Base-by-base conservation (phyloP, 2,113 vertebrate species). In the Zapornia atra region DNA sequence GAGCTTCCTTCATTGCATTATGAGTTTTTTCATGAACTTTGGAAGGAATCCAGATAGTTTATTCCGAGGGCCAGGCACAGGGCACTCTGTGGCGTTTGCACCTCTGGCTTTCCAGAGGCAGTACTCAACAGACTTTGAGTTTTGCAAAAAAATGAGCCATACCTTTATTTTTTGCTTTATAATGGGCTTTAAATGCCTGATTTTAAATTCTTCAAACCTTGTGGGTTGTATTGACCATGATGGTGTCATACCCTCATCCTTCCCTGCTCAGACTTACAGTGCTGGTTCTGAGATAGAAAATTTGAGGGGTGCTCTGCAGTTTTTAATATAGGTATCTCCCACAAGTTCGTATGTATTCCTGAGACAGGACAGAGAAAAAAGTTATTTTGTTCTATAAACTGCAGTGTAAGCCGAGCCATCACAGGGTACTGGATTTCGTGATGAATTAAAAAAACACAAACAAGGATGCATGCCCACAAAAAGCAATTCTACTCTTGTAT, bases 1-100 rank as follows among this genome's bases (percentile, higher is more conserved):
- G 72, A 95, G 86, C 86, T 94, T 96, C 86, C 83, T 88, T 94
- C 82, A 86, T 79, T 12, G 3, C 72, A 88, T 86, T 78, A 72
- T 56, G 92, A 88, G 85, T 83, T 77, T 86, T 82, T 26, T 72
- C 66, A 79, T 53, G 88, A 72, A 83, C 56, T 92, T 1, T 93
- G 92, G 96, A 94, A 92, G 85, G 93, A 86, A 85, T 94, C 88
- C 90, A 92, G 92, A 11, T 0, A 0, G 51, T 75, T 90, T 69
- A 64, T 71, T 82, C 48, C 0, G 1, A 66, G 70, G 53, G 66
- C 61, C 66, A 25, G 38, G 75, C 5, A 1, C 64, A 28, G 82
- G 77, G 69, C 3, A 6, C 75, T 36, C 56, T 28, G 68, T 5
- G 8, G 75, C 1, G 6, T 40, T 82, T 18, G 54, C 51, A 33